Base-by-base conservation (phyloP, 1,140 invertebrate genomes). In the Hyles vespertilio region DNA sequence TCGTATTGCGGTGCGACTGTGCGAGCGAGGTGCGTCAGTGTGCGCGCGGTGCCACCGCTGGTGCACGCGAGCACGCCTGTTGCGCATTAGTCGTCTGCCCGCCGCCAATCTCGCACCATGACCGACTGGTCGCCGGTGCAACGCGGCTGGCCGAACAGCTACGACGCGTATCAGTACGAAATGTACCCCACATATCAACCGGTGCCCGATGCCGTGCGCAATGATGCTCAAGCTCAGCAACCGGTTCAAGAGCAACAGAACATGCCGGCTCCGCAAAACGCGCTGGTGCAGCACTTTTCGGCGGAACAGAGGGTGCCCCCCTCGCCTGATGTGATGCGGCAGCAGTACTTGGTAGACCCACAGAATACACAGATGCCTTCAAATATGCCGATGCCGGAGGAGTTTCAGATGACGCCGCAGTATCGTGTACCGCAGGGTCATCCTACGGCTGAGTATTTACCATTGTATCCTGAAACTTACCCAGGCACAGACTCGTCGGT, bases 1-100 rank as follows among this genome's bases (percentile, higher is more conserved):
- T 51, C 63, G 61, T 55, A 45, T 44, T 32, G 51, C 22, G 45
- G 46, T 32, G 53, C 43, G 65, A 57, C 50, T 56, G 64, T 56
- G 67, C 55, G 70, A 61, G 67, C 22, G 65, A 63, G 66, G 71
- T 58, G 54, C 56, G 65, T 65, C 72, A 81, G 76, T 81, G 74
- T 68, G 76, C 77, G 72, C 76, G 69, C 81, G 77, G 60, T 77
- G 65, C 70, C 70, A 56, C 55, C 61, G 63, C 53, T 54, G 72
- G 53, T 77, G 77, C 81, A 81, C 76, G 77, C 64, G 71, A 74
- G 70, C 69, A 34, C 62, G 22, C 56, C 59, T 36, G 59, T 53
- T 69, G 63, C 74, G 61, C 60, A 72, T 67, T 78, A 72, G 51
- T 69, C 57, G 32, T 34, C 48, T 33, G 62, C 51, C 59, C 49